Base-by-base conservation (phyloP, 2,113 vertebrate species). In the Acanthochromis polyacanthus region DNA sequence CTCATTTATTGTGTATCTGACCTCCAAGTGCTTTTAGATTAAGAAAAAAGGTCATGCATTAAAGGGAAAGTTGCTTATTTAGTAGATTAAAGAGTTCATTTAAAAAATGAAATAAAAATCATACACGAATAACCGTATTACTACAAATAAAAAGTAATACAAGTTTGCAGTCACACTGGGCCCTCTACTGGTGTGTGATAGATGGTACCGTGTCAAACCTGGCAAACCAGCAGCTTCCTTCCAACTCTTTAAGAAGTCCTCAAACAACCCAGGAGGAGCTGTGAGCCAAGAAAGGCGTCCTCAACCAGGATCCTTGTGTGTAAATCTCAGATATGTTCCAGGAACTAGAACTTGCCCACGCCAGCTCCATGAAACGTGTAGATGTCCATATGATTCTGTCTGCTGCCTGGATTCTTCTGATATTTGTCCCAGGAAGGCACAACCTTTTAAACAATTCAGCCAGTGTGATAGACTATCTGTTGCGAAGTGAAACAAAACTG, bases 171-270 rank as follows among this genome's bases (percentile, higher is more conserved):
- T 67, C 25, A 74, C 53, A 83, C 22, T 17, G 11, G 17, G 75
- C 69, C 71, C 78, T 72, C 85, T 89, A 4, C 52, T 84, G 81
- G 69, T 45, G 1, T 5, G 3, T 23, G 16, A 50, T 0, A 19
- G 32, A 25, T 3, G 7, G 10, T 59, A 28, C 52, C n/a, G 19
- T 50, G 12, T 52, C 10, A 51, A 48, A 14, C 11, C n/a, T 17
- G 45, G 5, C 4, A 65, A 6, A 32, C 9, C 19, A 11, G 5
- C 12, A 62, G 10, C 23, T 32, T 11, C 17, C 40, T 0, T 25
- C 1, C 22, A 65, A 20, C 15, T 14, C 10, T 28, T 22, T 1
- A 46, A 71, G 16, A 52, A 30, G 32, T 23, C 28, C 15, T 60
- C 10, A 50, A 23, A 75, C 30, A 66, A 56, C 5, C 2, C 5